A percentile compares a stretch with the other conserved stretches of the same genome.
These are phyloP conservation scores for Pangasius macronema DNA, from an alignment of 2,797 vertebrate genomes.

Conservation along the genomic window DNA sequence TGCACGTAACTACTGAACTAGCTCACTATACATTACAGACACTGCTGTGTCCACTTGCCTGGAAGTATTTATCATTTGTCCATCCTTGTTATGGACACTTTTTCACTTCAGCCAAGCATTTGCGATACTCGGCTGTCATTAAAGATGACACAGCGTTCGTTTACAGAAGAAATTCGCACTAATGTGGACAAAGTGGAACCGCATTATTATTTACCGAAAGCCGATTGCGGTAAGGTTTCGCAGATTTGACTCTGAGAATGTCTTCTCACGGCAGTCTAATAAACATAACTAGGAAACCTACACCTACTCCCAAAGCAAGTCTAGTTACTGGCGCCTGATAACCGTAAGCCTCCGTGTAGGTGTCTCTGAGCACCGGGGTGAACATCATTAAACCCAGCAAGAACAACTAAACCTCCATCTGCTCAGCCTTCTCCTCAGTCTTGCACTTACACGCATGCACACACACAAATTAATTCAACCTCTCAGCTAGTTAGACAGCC, in stretches of 20 bases:
- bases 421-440: constrained; percentile 53
- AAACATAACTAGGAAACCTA: neutral
- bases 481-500: neutral
- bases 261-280: neutral
- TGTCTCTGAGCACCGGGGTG: constrained; percentile 53
- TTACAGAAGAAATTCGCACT: neutral
- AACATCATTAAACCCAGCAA: constrained; percentile 66
- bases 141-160: neutral
- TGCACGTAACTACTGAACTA: neutral
- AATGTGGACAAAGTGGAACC: neutral
- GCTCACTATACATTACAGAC: too few relatives aligned
- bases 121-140: neutral
- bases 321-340: constrained; percentile 48
- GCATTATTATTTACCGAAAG: neutral
- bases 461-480: constrained; percentile 11
- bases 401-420: constrained; percentile 73
- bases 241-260: too few relatives aligned
- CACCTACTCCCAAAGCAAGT: neutral
- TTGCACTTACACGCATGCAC: neutral
- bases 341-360: constrained; percentile 33
- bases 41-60: neutral
- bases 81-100: neutral
- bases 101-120: neutral
- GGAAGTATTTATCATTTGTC: neutral
- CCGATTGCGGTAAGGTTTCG: neutral